Conservation (phyloP, 2,113 vertebrate genomes). For the Tapirus terrestris region DNA sequence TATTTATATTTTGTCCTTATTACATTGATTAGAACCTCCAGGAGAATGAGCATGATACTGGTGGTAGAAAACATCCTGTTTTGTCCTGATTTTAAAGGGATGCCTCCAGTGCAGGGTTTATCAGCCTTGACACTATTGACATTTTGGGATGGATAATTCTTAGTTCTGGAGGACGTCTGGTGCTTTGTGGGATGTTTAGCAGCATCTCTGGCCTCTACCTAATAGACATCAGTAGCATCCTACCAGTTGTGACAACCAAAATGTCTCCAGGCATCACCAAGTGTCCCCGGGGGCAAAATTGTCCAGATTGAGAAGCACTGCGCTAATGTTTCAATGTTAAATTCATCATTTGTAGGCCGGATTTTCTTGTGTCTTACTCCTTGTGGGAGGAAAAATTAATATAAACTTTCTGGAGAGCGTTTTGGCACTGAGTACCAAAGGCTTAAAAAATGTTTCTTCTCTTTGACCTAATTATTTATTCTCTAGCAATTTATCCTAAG, state of each 20-base stretch:
- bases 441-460: not conserved
- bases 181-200: not conserved
- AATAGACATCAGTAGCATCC: not conserved
- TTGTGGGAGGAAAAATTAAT: conserved; percentile 23
- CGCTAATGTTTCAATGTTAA: not conserved
- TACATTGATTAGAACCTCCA: not conserved
- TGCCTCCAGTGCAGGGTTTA: not conserved
- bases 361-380: not conserved
- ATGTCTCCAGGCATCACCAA: not conserved
- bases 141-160: not conserved
- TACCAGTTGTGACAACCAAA: not conserved
- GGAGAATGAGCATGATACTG: not conserved
- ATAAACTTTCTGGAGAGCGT: not conserved
- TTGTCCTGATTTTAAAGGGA: not conserved
- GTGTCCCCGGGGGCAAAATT: not conserved
- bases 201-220: not conserved
- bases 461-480: conserved; percentile 62
- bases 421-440: not conserved
- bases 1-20: not conserved
- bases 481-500: conserved; percentile 54
- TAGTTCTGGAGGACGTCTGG: not conserved
- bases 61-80: not conserved
- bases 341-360: not conserved
- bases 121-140: not conserved
- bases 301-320: not conserved